Evolutionary conservation across 1,140 invertebrate genomes (phyloP).

Genomic region (Leptopilina boulardi): DNA sequence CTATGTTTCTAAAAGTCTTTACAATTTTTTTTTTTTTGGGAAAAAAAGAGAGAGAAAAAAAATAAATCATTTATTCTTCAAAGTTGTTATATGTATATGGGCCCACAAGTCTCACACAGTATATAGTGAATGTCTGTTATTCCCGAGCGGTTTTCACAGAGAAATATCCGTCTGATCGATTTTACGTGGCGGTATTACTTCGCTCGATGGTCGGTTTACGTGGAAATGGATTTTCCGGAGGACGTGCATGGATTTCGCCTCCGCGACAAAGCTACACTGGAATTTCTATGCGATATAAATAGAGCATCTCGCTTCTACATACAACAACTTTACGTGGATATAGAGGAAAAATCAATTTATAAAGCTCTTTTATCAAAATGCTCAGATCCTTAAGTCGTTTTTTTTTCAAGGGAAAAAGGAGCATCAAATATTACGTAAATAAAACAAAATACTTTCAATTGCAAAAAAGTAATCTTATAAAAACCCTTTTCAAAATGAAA

Average conservation of each 20-base stretch:
- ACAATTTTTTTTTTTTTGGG: background rate
- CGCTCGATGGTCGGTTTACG: conserved; percentile 35
- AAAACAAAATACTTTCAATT: too few species aligned
- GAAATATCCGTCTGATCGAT: conserved; percentile 40
- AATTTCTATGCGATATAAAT: conserved; percentile 23
- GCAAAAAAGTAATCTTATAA: too few species aligned
- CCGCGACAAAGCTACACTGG: conserved; percentile 30
- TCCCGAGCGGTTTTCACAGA: conserved; percentile 40
- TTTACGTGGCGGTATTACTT: conserved; percentile 35
- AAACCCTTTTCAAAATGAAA: too few species aligned
- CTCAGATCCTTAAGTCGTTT: background rate
- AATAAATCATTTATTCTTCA: conserved; percentile 37
- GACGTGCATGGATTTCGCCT: conserved; percentile 44
- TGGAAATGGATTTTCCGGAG: conserved; percentile 39
- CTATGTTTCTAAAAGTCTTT: background rate
- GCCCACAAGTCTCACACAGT: conserved; percentile 38
- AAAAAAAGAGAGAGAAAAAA: conserved; percentile 11
- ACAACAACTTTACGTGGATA: conserved; percentile 25
- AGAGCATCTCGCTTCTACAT: background rate
- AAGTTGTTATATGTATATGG: background rate
- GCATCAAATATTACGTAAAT: too few species aligned
- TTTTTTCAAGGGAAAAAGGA: background rate
- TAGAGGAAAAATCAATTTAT: conserved; percentile 34
- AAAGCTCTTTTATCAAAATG: background rate
- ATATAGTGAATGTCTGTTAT: conserved; percentile 4